A percentile compares a stretch with the other conserved stretches of the same genome.
Conservation (phyloP, 2,113 vertebrate species). For the Harpagus bidentatus region DNA sequence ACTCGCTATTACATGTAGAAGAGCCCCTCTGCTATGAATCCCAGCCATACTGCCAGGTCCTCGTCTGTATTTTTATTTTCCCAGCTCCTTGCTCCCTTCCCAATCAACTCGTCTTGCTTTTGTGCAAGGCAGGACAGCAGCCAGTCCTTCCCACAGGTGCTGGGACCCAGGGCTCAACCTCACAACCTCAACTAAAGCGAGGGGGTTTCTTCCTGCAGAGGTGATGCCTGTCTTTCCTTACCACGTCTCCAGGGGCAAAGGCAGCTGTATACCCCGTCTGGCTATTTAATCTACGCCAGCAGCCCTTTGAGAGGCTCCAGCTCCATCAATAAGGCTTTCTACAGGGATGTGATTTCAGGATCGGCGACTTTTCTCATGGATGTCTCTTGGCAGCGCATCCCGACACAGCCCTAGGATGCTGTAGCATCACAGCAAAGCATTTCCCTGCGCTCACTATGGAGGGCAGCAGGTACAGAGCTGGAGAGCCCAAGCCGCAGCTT, state of each 20-base stretch:
- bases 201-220: background rate
- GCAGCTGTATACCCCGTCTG: background rate
- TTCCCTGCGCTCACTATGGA: accelerated
- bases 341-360: background rate
- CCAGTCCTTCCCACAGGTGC: background rate
- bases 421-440: background rate
- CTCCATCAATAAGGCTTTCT: background rate
- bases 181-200: background rate
- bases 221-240: background rate
- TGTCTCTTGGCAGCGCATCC: background rate
- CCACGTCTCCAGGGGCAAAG: accelerated
- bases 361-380: background rate
- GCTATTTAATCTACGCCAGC: background rate
- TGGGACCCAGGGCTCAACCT: background rate
- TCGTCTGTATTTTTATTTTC: background rate
- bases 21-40: accelerated
- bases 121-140: background rate
- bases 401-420: background rate
- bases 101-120: background rate
- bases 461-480: background rate
- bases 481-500: background rate
- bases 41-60: background rate
- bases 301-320: background rate
- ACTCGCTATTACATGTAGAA: accelerated
- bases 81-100: background rate